A percentile compares a stretch with the other conserved stretches of the same genome.
phyloP scores from a whole-genome alignment of 2,888 invertebrate genomes.

The Ectemnius continuus region DNA sequence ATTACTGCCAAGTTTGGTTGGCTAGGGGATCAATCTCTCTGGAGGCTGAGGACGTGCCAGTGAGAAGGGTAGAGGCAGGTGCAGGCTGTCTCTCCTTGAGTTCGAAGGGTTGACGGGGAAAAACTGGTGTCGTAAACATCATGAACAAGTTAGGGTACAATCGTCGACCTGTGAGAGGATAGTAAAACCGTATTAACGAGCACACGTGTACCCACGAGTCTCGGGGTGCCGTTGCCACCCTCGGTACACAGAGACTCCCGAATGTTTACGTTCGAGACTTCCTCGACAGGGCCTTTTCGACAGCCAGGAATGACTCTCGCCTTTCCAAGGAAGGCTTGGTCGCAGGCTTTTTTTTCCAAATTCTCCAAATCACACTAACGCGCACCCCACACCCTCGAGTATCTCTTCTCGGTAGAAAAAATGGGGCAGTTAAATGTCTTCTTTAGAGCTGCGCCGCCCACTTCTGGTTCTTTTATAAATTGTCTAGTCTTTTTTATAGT shows the following conservation, averaged over 20 bases:
- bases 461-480: too few relatives aligned
- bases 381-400: conserved; percentile 2
- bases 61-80: too few relatives aligned
- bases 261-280: conserved; percentile 57
- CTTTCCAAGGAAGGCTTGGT: conserved; percentile 38
- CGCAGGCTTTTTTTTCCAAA: conserved; percentile 17
- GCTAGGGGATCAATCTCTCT: too few relatives aligned
- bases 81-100: too few relatives aligned
- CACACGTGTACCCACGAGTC: conserved; percentile 50
- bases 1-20: too few relatives aligned
- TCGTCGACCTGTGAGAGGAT: conserved; percentile 10
- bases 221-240: conserved; percentile 37
- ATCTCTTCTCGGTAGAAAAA: not conserved
- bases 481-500: too few relatives aligned
- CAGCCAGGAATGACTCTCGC: conserved; percentile 31
- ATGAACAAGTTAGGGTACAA: too few relatives aligned
- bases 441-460: too few relatives aligned
- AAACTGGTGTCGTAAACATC: conserved; percentile 8
- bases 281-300: conserved; percentile 50
- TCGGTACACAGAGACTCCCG: conserved; percentile 25
- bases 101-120: conserved; percentile 19
- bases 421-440: too few relatives aligned
- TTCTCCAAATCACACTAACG: conserved; percentile 41
- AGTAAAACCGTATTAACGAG: conserved; percentile 45
- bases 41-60: too few relatives aligned